phyloP scores from a whole-genome alignment of 2,113 vertebrate genomes.

The Scophthalmus maximus region DNA sequence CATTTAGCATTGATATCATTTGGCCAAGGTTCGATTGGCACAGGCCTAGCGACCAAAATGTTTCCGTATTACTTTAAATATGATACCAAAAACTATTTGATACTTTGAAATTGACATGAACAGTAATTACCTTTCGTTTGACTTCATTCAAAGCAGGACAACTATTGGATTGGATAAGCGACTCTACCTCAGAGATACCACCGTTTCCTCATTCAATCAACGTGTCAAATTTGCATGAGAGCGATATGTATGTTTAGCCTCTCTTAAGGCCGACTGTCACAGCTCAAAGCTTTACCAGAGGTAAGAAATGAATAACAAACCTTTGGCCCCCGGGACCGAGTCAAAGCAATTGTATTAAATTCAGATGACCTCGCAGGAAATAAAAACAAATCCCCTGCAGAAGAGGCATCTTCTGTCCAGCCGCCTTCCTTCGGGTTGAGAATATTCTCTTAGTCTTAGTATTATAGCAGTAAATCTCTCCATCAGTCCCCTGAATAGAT shows the following conservation, averaged over 20 bases:
- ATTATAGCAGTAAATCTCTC: slow-evolving; percentile 59
- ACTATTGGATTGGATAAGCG: background rate
- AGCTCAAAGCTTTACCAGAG: slow-evolving; percentile 27
- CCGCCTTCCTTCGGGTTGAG: slow-evolving; percentile 7
- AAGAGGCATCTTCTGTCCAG: slow-evolving; percentile 20
- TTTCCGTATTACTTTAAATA: background rate
- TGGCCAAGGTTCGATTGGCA: too few relatives aligned
- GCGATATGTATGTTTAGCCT: slow-evolving; percentile 19
- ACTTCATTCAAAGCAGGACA: background rate
- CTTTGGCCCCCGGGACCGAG: slow-evolving; percentile 1
- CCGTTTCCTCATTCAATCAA: background rate
- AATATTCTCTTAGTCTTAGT: slow-evolving; percentile 12
- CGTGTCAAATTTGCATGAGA: slow-evolving; percentile 36
- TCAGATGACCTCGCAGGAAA: slow-evolving; percentile 27
- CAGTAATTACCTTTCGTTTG: background rate
- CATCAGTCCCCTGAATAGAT: slow-evolving; percentile 45
- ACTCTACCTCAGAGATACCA: slow-evolving; percentile 5
- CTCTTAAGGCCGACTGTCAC: slow-evolving; percentile 2
- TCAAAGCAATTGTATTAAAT: slow-evolving; percentile 37
- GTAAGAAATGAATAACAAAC: slow-evolving; percentile 53
- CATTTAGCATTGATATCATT: too few relatives aligned
- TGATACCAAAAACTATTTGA: too few relatives aligned
- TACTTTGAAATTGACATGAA: background rate
- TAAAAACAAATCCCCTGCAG: slow-evolving; percentile 47
- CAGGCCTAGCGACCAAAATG: background rate